Conservation (phyloP, 2,797 vertebrate genomes). For the Danio aesculapii region DNA sequence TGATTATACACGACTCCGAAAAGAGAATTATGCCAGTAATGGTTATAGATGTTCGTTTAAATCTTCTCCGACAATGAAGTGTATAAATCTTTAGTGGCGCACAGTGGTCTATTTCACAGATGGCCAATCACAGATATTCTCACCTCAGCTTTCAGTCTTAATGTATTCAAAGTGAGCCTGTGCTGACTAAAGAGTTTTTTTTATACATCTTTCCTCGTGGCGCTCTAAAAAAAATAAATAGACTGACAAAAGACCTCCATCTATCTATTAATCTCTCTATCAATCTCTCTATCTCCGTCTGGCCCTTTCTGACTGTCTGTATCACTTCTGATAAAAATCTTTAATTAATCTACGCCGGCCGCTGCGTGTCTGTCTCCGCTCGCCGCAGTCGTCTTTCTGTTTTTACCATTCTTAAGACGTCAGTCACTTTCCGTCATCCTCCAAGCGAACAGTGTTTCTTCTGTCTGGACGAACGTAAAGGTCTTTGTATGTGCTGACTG, state of each 20-base stretch:
- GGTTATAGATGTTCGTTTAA: slow-evolving; percentile 17
- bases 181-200: slow-evolving; percentile 16
- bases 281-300: slow-evolving; percentile 51
- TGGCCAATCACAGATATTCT: slow-evolving; percentile 25
- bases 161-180: neutral
- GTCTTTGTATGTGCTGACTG: slow-evolving; percentile 27
- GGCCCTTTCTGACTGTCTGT: slow-evolving; percentile 52
- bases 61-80: slow-evolving; percentile 14
- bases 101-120: slow-evolving; percentile 25
- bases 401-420: slow-evolving; percentile 1
- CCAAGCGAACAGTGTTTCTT: slow-evolving; percentile 24
- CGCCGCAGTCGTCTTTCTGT: slow-evolving; percentile 19
- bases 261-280: slow-evolving; percentile 61
- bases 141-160: slow-evolving; percentile 19
- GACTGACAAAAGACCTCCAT: slow-evolving; percentile 35
- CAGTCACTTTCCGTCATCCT: neutral
- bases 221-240: slow-evolving; percentile 19
- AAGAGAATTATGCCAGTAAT: slow-evolving; percentile 27
- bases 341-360: slow-evolving; percentile 81
- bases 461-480: slow-evolving; percentile 25
- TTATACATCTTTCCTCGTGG: slow-evolving; percentile 44
- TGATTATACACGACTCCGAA: slow-evolving; percentile 18
- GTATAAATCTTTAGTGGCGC: slow-evolving; percentile 12
- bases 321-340: slow-evolving; percentile 79
- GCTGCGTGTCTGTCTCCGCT: slow-evolving; percentile 56